These are phyloP conservation scores for Clitarchus hookeri DNA, from an alignment of 2,888 invertebrate species.

Conservation along the genomic window DNA sequence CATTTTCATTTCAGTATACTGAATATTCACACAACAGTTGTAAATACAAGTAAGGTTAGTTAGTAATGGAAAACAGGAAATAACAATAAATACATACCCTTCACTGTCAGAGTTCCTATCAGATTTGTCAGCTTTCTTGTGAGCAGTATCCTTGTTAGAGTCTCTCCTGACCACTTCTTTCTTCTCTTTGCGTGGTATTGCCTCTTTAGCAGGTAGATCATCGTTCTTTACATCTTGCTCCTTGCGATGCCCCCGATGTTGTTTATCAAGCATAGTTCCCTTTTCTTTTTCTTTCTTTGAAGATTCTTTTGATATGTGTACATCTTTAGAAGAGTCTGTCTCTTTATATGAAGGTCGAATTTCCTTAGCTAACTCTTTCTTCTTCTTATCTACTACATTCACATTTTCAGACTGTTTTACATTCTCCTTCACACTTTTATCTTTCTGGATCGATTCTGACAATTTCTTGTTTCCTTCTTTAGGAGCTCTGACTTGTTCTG, in stretches of 20 bases:
- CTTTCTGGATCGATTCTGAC: slow-evolving; percentile 35
- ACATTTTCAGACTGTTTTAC: slow-evolving; percentile 39
- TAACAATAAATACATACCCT: neutral
- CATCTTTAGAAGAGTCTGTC: neutral
- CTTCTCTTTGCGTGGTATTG: slow-evolving; percentile 31
- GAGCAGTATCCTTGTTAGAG: neutral
- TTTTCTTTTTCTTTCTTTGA: neutral
- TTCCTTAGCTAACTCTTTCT: neutral
- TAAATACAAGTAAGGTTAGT: too few species aligned
- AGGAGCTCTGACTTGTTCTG: slow-evolving; percentile 4
- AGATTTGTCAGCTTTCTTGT: neutral
- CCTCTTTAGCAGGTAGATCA: neutral
- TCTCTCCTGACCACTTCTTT: slow-evolving; percentile 16
- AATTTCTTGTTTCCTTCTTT: slow-evolving; percentile 35
- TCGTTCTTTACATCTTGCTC: slow-evolving; percentile 36
- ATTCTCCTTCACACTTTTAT: slow-evolving; percentile 45
- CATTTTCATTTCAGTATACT: too few species aligned
- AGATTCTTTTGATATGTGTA: neutral
- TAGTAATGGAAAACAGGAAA: neutral
- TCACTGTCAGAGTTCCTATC: slow-evolving; percentile 6
- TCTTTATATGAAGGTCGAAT: neutral
- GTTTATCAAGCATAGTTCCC: neutral
- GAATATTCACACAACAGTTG: too few species aligned
- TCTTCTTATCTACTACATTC: slow-evolving; percentile 36
- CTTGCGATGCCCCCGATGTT: neutral